A percentile compares a stretch with the other conserved stretches of the same genome.
Conservation (phyloP, 1,140 invertebrate genomes). For the Ladona fulva region DNA sequence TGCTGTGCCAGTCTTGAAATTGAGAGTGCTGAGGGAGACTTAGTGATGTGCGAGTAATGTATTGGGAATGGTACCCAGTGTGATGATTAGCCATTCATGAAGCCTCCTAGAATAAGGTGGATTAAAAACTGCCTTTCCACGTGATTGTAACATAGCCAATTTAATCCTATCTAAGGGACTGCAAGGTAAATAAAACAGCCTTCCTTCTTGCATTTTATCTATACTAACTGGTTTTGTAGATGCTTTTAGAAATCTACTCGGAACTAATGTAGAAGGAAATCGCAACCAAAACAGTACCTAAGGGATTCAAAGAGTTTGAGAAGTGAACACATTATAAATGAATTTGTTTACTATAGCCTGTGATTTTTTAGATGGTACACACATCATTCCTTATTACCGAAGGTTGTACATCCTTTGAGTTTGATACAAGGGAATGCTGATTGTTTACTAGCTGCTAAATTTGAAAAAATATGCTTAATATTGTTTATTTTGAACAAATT, state of each 20-base stretch:
- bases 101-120: neutral
- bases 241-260: neutral
- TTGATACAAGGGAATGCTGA: neutral
- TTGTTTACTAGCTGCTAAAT: neutral
- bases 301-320: neutral
- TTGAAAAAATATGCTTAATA: neutral
- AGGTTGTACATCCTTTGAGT: no score
- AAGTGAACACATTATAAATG: neutral
- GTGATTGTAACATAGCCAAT: neutral
- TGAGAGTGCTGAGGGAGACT: neutral
- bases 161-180: neutral
- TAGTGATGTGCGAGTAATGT: neutral
- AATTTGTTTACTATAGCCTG: neutral
- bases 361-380: neutral
- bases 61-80: neutral
- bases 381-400: neutral
- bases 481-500: neutral
- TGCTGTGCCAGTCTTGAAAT: neutral
- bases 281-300: neutral
- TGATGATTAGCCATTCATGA: neutral
- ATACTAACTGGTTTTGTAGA: neutral
- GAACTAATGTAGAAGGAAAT: constrained; percentile 2
- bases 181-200: neutral
- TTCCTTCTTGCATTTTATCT: constrained; percentile 7
- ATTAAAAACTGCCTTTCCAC: neutral